Evolutionary conservation across 2,113 vertebrate species (phyloP).

Genomic region (Gambusia affinis): DNA sequence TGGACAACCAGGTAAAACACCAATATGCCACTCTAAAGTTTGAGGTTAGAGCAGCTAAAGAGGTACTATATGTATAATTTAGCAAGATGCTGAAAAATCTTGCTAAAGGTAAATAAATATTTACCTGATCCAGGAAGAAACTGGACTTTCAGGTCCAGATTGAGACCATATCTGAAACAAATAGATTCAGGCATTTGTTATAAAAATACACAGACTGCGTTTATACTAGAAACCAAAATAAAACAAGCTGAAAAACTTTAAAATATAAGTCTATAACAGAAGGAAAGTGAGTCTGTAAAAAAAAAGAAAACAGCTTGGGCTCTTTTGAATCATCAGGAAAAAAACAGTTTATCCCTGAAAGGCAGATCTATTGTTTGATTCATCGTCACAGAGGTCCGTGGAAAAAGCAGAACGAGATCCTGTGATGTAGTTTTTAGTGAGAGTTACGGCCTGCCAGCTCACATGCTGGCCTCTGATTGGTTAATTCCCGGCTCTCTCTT

Average conservation of each 20-base stretch:
- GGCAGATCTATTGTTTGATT: neutral
- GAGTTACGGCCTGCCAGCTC: neutral
- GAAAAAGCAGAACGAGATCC: neutral
- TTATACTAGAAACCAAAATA: too few species aligned
- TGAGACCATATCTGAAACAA: too few species aligned
- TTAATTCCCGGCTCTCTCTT: constrained; percentile 11
- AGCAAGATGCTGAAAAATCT: too few species aligned
- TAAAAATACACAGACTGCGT: too few species aligned
- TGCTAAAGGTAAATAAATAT: too few species aligned
- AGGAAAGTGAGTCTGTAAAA: neutral
- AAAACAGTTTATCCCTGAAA: neutral
- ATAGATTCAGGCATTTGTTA: too few species aligned
- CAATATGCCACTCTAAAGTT: neutral
- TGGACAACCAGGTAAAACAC: neutral
- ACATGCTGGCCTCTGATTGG: constrained; percentile 21
- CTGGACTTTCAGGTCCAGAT: too few species aligned
- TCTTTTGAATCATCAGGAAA: neutral
- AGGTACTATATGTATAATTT: too few species aligned
- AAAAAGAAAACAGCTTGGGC: neutral
- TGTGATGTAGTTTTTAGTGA: neutral
- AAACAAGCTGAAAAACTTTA: neutral
- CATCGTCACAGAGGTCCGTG: neutral
- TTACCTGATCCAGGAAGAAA: too few species aligned
- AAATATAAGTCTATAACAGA: neutral
- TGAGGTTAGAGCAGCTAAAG: too few species aligned